These are phyloP conservation scores for Aselliscus stoliczkanus DNA, from an alignment of 2,797 vertebrate species.

Conservation along the genomic window DNA sequence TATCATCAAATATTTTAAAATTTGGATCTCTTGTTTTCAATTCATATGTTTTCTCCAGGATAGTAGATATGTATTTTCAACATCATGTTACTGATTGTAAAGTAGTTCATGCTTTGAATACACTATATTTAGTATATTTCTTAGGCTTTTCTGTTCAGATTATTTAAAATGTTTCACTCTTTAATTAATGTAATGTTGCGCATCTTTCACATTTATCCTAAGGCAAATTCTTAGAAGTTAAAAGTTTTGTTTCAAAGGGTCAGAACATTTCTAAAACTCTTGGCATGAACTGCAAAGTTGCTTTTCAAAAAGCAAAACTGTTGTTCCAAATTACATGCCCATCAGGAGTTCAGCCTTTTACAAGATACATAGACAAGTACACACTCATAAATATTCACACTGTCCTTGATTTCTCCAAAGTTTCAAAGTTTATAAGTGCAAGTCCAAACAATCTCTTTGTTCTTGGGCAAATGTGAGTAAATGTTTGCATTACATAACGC, in stretches of 20 bases:
- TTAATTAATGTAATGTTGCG: background rate
- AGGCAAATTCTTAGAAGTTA: conserved; percentile 2
- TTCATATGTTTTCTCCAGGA: background rate
- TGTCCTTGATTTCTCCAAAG: background rate
- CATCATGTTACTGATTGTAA: background rate
- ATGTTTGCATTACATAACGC: background rate
- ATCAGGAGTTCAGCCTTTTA: background rate
- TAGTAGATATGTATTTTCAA: background rate
- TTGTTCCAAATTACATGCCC: background rate
- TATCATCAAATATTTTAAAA: background rate
- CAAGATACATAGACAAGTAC: background rate
- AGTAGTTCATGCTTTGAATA: background rate
- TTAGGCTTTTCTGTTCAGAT: background rate
- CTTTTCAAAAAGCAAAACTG: background rate
- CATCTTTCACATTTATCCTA: background rate
- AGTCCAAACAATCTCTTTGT: background rate
- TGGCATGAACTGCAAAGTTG: background rate
- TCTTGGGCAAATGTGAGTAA: background rate
- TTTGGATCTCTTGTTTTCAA: background rate
- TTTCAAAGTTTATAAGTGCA: background rate
- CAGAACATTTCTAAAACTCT: conserved; percentile 6
- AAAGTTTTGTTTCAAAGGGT: background rate
- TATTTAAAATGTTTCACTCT: background rate
- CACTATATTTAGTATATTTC: background rate
- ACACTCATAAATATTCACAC: background rate